These are phyloP conservation scores for Drosophila parthenogenetica DNA, from an alignment of 2,888 invertebrate species.

Conservation along the genomic window DNA sequence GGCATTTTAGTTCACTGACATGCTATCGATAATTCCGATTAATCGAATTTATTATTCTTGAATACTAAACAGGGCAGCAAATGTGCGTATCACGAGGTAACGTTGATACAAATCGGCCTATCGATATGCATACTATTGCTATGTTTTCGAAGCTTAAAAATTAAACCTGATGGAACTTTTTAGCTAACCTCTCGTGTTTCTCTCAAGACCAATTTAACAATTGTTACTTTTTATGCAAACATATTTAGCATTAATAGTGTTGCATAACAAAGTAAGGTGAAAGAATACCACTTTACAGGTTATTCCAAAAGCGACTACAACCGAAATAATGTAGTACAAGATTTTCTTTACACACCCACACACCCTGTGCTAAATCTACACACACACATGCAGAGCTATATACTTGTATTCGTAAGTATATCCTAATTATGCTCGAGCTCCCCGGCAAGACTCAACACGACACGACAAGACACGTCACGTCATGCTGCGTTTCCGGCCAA, in stretches of 20 bases:
- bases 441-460: constrained; percentile 39
- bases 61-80: background rate
- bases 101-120: too few relatives aligned
- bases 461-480: constrained; percentile 44
- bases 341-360: constrained; percentile 3
- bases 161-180: too few relatives aligned
- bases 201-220: too few relatives aligned
- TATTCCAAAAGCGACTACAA: constrained; percentile 6
- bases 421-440: constrained; percentile 52
- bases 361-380: background rate
- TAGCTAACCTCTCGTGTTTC: too few relatives aligned
- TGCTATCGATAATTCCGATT: constrained; percentile 56
- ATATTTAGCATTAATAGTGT: background rate
- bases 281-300: background rate
- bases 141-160: too few relatives aligned
- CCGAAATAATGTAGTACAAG: background rate
- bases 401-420: constrained; percentile 22
- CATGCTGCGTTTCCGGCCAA: constrained; percentile 58
- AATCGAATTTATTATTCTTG: constrained; percentile 27
- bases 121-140: too few relatives aligned
- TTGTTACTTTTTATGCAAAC: too few relatives aligned
- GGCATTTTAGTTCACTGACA: constrained; percentile 43
- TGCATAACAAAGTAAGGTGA: background rate
- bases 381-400: constrained; percentile 5
- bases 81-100: too few relatives aligned